A percentile compares a stretch with the other conserved stretches of the same genome.
Evolutionary conservation across 2,113 vertebrate species (phyloP).

Genomic region (Podarcis cretensis): DNA sequence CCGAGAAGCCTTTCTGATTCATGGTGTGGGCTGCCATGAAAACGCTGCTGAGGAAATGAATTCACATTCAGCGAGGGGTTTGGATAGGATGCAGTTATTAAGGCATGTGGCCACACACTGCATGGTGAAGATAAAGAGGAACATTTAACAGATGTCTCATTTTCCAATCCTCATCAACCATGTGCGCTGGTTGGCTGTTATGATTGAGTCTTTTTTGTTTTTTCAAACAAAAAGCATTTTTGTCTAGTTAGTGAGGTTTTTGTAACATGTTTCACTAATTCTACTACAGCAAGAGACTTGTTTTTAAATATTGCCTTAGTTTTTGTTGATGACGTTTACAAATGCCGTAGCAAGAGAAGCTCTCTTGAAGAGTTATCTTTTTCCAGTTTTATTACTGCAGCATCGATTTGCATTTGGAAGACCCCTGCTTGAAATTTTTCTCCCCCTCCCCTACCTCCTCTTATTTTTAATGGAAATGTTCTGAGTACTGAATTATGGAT

Average conservation of each 20-base stretch:
- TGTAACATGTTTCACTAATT: background rate
- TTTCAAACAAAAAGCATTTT: background rate
- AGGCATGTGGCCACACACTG: background rate
- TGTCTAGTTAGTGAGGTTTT: background rate
- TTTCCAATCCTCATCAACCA: background rate
- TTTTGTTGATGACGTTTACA: constrained; percentile 15
- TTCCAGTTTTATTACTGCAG: constrained; percentile 1
- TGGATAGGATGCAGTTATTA: background rate
- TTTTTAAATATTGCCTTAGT: constrained; percentile 19
- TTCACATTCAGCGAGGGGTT: background rate
- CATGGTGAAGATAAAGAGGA: constrained; percentile 1
- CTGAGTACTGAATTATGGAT: background rate
- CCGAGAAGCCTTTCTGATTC: background rate
- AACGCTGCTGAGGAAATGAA: background rate
- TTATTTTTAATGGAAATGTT: constrained; percentile 6
- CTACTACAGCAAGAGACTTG: background rate
- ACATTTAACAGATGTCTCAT: background rate
- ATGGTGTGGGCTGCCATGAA: background rate
- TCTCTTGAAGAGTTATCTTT: background rate
- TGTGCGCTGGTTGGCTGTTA: background rate
- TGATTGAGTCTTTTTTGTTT: background rate
- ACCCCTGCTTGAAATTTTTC: background rate
- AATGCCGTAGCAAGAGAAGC: background rate
- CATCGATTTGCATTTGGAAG: constrained; percentile 22
- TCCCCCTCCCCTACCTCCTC: background rate